A percentile compares a stretch with the other conserved stretches of the same genome.
These are phyloP conservation scores for Gymnocephalus cernua DNA, from an alignment of 2,113 vertebrate species.

Conservation along the genomic window DNA sequence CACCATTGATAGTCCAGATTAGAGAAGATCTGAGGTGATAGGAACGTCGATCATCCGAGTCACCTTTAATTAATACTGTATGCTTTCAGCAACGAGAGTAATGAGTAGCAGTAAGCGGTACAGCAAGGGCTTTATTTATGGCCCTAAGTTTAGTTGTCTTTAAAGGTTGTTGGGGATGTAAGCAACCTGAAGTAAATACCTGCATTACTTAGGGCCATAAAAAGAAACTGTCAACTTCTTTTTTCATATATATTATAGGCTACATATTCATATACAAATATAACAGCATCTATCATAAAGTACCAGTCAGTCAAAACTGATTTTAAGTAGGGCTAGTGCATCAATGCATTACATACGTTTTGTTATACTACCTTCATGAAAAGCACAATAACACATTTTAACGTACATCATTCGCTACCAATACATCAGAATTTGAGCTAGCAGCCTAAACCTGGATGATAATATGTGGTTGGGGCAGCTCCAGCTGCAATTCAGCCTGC, in stretches of 20 bases:
- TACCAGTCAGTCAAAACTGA: not conserved
- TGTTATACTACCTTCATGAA: not conserved
- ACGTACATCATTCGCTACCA: not conserved
- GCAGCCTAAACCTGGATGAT: not conserved
- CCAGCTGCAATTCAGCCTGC: conserved; percentile 13
- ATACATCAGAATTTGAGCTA: not conserved
- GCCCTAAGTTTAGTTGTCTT: not conserved
- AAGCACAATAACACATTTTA: not conserved
- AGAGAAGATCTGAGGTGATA: not conserved
- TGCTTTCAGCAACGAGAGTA: not conserved
- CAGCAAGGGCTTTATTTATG: not conserved
- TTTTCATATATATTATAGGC: not conserved
- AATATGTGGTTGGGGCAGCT: not conserved
- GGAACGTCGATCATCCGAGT: too few relatives aligned
- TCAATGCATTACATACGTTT: not conserved
- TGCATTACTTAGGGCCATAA: too few relatives aligned
- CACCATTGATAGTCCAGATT: not conserved
- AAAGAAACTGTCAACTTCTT: not conserved
- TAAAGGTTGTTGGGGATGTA: not conserved
- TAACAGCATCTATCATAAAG: not conserved
- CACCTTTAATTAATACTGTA: not conserved
- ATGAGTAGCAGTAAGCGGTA: not conserved
- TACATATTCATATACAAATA: too few relatives aligned
- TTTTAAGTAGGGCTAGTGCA: not conserved
- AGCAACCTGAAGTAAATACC: not conserved